Evolutionary conservation across 2,113 vertebrate genomes (phyloP).

Genomic region (Callithrix jacchus): DNA sequence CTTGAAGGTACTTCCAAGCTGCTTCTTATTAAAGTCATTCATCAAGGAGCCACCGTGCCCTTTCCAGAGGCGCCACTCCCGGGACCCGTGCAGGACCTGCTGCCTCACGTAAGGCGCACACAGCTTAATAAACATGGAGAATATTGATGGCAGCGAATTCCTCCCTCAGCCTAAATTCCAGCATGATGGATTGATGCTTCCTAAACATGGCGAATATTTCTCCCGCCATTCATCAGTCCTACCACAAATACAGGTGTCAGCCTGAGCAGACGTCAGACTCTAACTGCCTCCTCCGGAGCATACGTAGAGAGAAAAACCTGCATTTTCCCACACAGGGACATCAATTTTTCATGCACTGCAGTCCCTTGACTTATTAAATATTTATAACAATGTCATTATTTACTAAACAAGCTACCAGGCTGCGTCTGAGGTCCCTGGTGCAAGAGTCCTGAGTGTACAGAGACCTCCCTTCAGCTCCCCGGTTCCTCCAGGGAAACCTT

Average conservation of each 20-base stretch:
- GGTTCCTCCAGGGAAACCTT: neutral
- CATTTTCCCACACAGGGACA: constrained; percentile 67
- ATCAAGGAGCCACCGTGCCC: constrained; percentile 1
- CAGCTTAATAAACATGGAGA: constrained; percentile 45
- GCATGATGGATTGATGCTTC: constrained; percentile 77
- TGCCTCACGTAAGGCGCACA: neutral
- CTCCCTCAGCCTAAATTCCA: constrained; percentile 51
- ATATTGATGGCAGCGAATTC: constrained; percentile 50
- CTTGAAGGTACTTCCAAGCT: constrained; percentile 27
- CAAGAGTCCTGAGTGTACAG: neutral
- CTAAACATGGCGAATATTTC: constrained; percentile 63
- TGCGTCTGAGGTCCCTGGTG: neutral
- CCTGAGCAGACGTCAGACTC: constrained; percentile 82
- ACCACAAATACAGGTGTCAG: constrained; percentile 86
- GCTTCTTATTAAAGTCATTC: constrained; percentile 70
- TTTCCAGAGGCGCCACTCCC: constrained; percentile 42
- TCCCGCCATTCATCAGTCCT: constrained; percentile 85
- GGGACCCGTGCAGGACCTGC: neutral
- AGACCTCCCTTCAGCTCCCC: neutral
- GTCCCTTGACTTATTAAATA: constrained; percentile 82
- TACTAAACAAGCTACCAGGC: constrained; percentile 71
- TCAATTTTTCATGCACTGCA: constrained; percentile 83
- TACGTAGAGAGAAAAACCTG: constrained; percentile 49
- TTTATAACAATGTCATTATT: constrained; percentile 80
- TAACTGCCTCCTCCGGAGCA: constrained; percentile 77